Percentiles rank a stretch among this genome's conserved stretches.
Conservation (phyloP, 2,888 invertebrate genomes). For the Gonocerus acuteangulatus region DNA sequence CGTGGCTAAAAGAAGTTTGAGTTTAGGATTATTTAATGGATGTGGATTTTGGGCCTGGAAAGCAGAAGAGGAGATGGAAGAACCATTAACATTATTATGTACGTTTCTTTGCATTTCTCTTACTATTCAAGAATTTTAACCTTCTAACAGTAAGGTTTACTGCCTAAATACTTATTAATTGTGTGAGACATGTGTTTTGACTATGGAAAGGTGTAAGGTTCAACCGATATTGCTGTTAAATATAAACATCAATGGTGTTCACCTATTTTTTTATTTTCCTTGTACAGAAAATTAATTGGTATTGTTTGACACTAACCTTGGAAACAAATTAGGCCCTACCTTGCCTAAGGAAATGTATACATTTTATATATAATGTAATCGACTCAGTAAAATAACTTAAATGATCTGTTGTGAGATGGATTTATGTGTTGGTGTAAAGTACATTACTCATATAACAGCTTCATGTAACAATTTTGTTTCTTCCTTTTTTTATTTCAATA, state of each 20-base stretch:
- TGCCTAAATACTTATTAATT: slow-evolving; percentile 13
- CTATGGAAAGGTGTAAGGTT: slow-evolving; percentile 20
- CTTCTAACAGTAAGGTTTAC: slow-evolving; percentile 16
- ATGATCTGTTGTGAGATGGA: slow-evolving; percentile 38
- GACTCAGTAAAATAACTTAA: slow-evolving; percentile 19
- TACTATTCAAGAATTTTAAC: slow-evolving; percentile 13
- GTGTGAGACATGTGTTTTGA: slow-evolving; percentile 3
- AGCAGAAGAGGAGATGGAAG: slow-evolving; percentile 20
- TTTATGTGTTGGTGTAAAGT: slow-evolving; percentile 29
- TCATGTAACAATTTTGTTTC: slow-evolving; percentile 12
- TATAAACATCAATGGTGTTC: too few species aligned
- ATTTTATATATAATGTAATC: background rate
- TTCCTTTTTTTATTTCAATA: slow-evolving; percentile 16
- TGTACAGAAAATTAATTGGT: slow-evolving; percentile 6
- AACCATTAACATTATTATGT: slow-evolving; percentile 15
- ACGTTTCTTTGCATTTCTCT: slow-evolving; percentile 17
- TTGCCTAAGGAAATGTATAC: background rate
- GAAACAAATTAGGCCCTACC: slow-evolving; percentile 35
- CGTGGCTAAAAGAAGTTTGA: background rate
- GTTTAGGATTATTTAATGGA: slow-evolving; percentile 1
- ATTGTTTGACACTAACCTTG: slow-evolving; percentile 29
- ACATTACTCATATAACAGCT: background rate
- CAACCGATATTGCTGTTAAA: too few species aligned
- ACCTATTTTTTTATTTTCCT: background rate
- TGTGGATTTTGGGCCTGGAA: slow-evolving; percentile 8